Percentiles rank a stretch among this genome's conserved stretches.
phyloP scores from a whole-genome alignment of 2,797 vertebrate genomes.

The Ceryle rudis region DNA sequence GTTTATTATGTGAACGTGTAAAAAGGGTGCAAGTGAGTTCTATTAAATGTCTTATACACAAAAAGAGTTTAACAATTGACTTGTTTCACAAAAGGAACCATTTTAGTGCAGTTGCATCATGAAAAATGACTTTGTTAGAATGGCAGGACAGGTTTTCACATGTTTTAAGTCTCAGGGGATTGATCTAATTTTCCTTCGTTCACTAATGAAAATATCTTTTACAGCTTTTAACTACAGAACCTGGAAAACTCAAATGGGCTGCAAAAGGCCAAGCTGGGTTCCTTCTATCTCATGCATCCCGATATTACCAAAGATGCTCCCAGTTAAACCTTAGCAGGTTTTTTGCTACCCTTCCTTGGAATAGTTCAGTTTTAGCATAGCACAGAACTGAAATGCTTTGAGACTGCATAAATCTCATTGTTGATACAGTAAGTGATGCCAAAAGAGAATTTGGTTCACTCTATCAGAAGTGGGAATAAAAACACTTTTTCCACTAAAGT shows the following conservation, averaged over 20 bases:
- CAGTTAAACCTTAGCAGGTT: neutral
- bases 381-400: conserved; percentile 17
- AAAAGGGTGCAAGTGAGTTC: neutral
- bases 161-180: neutral
- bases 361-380: neutral
- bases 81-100: conserved; percentile 9
- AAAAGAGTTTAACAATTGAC: conserved; percentile 31
- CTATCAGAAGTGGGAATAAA: conserved; percentile 42
- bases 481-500: conserved; percentile 54
- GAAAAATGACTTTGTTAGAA: conserved; percentile 41
- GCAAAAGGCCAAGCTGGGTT: neutral
- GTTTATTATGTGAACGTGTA: neutral
- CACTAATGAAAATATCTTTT: conserved; percentile 31
- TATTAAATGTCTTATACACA: neutral
- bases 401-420: conserved; percentile 3
- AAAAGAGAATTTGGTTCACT: conserved; percentile 43
- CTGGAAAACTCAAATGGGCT: conserved; percentile 1
- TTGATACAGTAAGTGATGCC: conserved; percentile 25
- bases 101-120: conserved; percentile 13
- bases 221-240: neutral
- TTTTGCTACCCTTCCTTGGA: conserved; percentile 3
- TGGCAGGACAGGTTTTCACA: conserved; percentile 20
- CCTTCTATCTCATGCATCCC: neutral
- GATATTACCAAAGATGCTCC: conserved; percentile 5
- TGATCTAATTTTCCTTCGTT: conserved; percentile 29